Evolutionary conservation across 1,140 invertebrate species (phyloP).

Genomic region (Vollenhovia emeryi): DNA sequence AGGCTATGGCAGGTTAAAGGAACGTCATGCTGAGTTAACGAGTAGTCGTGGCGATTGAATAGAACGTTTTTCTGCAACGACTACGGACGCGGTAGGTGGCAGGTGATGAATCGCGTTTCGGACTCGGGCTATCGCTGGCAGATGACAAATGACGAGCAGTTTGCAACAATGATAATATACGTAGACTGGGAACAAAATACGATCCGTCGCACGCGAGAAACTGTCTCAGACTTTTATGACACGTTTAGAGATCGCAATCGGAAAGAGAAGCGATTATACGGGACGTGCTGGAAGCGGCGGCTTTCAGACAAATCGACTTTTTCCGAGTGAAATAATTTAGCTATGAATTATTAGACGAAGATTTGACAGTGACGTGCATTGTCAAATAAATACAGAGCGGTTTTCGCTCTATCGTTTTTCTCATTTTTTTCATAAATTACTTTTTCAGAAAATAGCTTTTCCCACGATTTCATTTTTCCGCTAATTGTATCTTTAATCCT

Average conservation of each 20-base stretch:
- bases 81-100: slow-evolving; percentile 18
- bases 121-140: slow-evolving; percentile 43
- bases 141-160: slow-evolving; percentile 55
- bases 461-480: background rate
- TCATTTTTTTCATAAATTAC: background rate
- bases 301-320: slow-evolving; percentile 2
- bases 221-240: slow-evolving; percentile 44
- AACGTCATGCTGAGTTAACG: slow-evolving; percentile 48
- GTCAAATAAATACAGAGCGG: background rate
- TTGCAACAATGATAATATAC: slow-evolving; percentile 53
- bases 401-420: background rate
- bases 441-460: background rate
- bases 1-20: background rate
- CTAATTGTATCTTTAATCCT: background rate
- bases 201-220: slow-evolving; percentile 12
- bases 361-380: background rate
- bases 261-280: slow-evolving; percentile 32
- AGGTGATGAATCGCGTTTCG: slow-evolving; percentile 50
- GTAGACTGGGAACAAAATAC: slow-evolving; percentile 33
- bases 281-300: background rate
- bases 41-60: slow-evolving; percentile 50
- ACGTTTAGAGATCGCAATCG: slow-evolving; percentile 26
- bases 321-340: background rate
- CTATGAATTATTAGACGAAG: slow-evolving; percentile 5
- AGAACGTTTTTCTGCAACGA: slow-evolving; percentile 54